Base-by-base conservation (phyloP, 1,140 invertebrate species). In the Drosophila takahashii region DNA sequence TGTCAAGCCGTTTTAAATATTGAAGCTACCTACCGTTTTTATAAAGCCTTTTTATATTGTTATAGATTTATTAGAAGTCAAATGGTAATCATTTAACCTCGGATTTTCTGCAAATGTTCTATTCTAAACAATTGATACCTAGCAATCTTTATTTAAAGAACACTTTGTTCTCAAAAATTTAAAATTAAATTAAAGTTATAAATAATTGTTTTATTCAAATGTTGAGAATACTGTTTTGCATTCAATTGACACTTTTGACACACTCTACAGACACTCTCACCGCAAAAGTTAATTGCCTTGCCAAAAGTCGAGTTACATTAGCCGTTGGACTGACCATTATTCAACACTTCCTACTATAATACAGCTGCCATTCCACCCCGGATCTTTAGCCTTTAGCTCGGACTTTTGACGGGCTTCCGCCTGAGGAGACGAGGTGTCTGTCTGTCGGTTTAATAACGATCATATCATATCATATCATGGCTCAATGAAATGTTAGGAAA, bases 351-450 rank as follows among this genome's bases (percentile, higher is more conserved):
- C 62, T 39, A 36, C 22, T 22, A 22, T 22, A 22, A 22, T 22
- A 22, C 13, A 16, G 26, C 11, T 29, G 16, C 39, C n/a, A 64
- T 47, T 64, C 6, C 41, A 64, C 16, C 15, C 39, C 15, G 47
- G 70, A 61, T 73, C 70, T 75, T 75, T 45, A 39, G 51, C 71
- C 52, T 75, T 65, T 75, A 13, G 47, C 48, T 42, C 26, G 34
- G 27, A 39, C 59, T 48, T 47, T 53, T 22, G 53, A 16, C 15
- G 4, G 15, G 29, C 48, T 76, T 76, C 72, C 54, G 70, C 44
- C 32, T 44, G 9, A 4, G 16, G 34, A 27, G 6, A 48, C 15
- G 34, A 45, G 51, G 70, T 69, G 71, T 61, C 73, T 27, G 58
- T 4, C 22, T 1, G 22, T 22, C 22, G n/a, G n/a, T 77, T 72